Conservation (phyloP, 2,888 invertebrate genomes). For the Chrysolina americana region DNA sequence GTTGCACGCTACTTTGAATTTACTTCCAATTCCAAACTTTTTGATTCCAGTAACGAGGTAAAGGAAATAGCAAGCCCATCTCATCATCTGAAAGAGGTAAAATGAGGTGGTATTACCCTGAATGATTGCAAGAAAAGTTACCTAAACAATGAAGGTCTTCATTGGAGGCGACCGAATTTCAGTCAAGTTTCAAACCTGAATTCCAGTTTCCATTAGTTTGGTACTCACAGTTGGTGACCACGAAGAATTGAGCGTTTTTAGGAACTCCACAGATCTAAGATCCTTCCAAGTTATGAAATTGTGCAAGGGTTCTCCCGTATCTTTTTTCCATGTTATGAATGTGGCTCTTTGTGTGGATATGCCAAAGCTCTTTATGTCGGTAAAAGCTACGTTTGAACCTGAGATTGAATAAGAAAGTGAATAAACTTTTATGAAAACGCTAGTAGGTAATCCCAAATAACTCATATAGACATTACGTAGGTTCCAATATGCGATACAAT, state of each 20-base stretch:
- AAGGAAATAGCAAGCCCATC: slow-evolving; percentile 77
- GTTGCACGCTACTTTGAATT: slow-evolving; percentile 86
- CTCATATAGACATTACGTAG: no score
- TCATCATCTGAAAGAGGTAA: slow-evolving; percentile 67
- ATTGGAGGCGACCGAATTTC: no score
- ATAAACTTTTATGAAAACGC: no score
- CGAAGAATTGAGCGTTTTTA: slow-evolving; percentile 74
- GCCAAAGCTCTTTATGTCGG: slow-evolving; percentile 82
- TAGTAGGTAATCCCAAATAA: no score
- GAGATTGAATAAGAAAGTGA: slow-evolving; percentile 33
- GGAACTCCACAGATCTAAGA: slow-evolving; percentile 72
- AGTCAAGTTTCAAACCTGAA: no score
- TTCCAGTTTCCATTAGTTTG: no score
- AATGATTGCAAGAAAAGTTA: no score
- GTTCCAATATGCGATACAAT: no score
- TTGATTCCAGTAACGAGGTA: slow-evolving; percentile 85
- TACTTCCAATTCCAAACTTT: slow-evolving; percentile 88
- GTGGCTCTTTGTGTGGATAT: slow-evolving; percentile 77
- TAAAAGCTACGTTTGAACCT: slow-evolving; percentile 80
- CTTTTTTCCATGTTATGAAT: slow-evolving; percentile 78
- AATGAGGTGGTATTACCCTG: no score
- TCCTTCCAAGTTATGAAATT: slow-evolving; percentile 84
- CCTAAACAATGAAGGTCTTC: no score
- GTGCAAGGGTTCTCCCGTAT: slow-evolving; percentile 74
- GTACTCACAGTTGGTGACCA: slow-evolving; percentile 70